Evolutionary conservation across 2,888 invertebrate genomes (phyloP).

Genomic region (Nemurella pictetii): DNA sequence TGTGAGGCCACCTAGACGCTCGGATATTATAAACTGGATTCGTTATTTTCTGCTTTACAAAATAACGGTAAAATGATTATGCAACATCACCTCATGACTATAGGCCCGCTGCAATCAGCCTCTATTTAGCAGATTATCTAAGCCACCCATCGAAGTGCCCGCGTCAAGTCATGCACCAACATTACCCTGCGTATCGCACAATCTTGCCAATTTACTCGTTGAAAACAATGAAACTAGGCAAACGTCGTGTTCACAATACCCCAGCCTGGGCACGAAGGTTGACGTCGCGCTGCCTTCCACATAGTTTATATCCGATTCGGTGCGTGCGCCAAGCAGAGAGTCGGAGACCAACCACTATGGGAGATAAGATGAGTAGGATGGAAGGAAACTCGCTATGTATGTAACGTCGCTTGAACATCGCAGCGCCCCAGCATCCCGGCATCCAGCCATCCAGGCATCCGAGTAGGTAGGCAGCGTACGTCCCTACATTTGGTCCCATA

Average conservation of each 20-base stretch:
- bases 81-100: not conserved
- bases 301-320: not conserved
- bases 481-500: not conserved
- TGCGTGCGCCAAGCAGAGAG: not conserved
- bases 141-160: not conserved
- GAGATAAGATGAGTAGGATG: slow-evolving; percentile 31
- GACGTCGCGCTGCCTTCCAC: not conserved
- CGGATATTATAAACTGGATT: no score
- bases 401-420: slow-evolving; percentile 16
- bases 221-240: not conserved
- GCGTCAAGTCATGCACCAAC: no score
- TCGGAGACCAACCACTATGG: slow-evolving; percentile 10
- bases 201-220: not conserved
- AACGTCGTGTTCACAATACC: not conserved
- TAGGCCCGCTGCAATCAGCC: no score
- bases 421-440: not conserved
- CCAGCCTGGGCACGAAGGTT: not conserved
- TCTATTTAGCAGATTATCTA: no score
- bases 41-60: not conserved
- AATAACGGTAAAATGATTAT: not conserved
- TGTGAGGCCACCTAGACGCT: no score
- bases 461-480: not conserved
- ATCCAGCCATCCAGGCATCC: not conserved
- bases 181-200: not conserved
- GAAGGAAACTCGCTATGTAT: slow-evolving; percentile 9